Conservation (phyloP, 2,113 vertebrate species). For the Fregetta grallaria region DNA sequence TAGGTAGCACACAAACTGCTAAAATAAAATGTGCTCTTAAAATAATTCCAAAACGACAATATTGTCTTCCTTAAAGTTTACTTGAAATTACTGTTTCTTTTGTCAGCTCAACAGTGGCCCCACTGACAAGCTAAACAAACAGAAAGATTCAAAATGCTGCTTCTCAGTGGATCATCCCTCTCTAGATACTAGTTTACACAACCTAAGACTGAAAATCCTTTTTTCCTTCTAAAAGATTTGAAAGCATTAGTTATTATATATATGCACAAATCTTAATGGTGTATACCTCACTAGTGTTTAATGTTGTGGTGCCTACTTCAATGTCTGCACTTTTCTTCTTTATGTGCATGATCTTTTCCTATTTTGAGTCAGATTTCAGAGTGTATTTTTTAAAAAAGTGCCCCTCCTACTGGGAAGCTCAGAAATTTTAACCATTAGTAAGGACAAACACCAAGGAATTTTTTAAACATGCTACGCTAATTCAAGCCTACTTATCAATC, state of each 20-base stretch:
- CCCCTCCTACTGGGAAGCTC: neutral
- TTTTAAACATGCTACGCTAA: neutral
- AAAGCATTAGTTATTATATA: neutral
- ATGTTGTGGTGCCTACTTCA: neutral
- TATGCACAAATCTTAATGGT: neutral
- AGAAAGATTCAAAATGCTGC: neutral
- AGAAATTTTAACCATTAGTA: neutral
- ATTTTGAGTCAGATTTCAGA: neutral
- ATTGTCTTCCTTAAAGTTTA: neutral
- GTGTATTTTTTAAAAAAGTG: neutral
- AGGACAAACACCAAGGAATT: neutral
- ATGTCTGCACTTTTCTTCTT: neutral
- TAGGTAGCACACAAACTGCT: neutral
- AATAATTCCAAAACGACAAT: neutral
- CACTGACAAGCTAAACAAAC: neutral
- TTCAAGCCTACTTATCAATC: neutral
- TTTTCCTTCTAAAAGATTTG: neutral
- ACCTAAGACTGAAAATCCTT: neutral
- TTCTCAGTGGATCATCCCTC: neutral
- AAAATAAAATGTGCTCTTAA: neutral
- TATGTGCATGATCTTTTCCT: neutral
- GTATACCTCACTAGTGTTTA: neutral
- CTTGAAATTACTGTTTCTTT: neutral
- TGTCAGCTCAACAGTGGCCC: neutral
- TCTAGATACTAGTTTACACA: neutral